Base-by-base conservation (phyloP, 2,888 invertebrate genomes). In the Drosophila meridionalis region DNA sequence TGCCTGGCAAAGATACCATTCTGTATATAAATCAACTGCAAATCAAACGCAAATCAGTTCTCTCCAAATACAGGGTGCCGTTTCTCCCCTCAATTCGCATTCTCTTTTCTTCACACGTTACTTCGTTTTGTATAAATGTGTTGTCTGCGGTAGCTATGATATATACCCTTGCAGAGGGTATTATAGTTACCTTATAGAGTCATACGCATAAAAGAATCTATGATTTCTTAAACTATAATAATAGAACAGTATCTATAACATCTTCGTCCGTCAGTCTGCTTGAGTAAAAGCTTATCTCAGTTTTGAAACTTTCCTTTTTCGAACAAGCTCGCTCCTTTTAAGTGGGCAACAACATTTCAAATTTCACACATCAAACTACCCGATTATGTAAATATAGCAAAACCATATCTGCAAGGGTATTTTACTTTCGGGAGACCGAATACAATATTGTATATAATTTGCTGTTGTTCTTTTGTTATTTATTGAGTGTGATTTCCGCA, bases 31-130 rank as follows among this genome's bases (percentile, higher is more conserved):
- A 90, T 88, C 87, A 90, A 80, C 84, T 92, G 80, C 92, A 90
- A 86, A 87, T 92, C 75, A 92, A 92, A 81, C 91, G 91, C 82
- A 91, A 91, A 90, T 91, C 90, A 80, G 82, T 92, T 78, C 86
- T 92, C 82, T 85, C 88, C 75, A 91, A 92, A 91, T 92, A 89
- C 77, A 82, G 78, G 90, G 90, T 91, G 83, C 83, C 55, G 28
- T 63, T 69, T 74, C 34, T 42, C n/a, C 11, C 38, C 43, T 58
- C 26, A 36, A 50, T n/a, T 64, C 11, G 14, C 73, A 73, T 45
- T 57, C n/a, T 30, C 66, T 63, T 43, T 14, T 60, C 58, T 40
- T 56, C 40, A 32, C 20, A 38, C 20, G 43, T 56, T 70, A 69
- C 61, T 64, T 67, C 34, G 53, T 58, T 64, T 50, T 64, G 20